Base-by-base conservation (phyloP, 2,113 vertebrate genomes). In the Vanacampus margaritifer region DNA sequence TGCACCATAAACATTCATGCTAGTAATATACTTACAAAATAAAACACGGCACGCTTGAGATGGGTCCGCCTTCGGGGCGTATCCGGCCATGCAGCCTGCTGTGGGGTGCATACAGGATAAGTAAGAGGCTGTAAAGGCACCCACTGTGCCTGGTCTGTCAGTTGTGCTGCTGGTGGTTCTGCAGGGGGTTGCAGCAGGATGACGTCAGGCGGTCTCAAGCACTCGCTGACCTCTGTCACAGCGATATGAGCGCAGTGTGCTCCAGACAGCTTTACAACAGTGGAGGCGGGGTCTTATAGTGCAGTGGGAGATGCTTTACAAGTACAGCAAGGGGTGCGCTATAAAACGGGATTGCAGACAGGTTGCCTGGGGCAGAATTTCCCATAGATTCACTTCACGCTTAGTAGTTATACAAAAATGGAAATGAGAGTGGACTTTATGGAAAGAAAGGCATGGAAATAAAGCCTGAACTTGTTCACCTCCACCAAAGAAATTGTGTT, bases 141-240 rank as follows among this genome's bases (percentile, higher is more conserved):
- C 39, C 39, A 72, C 76, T 65, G 61, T 69, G 0, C 54, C 48
- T 51, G 32, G 76, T 78, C 81, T 14, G 67, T 71, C 77, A 74
- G 70, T 74, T 69, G 64, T 72, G 76, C 78, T 75, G 79, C 72
- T 72, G 79, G 71, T 80, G 72, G 72, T 79, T 77, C 84, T 86
- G 81, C 67, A 53, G 77, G 78, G 79, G 78, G 80, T 78, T 87
- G 86, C 82, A 80, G 88, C 82, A 85, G 76, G 75, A 86, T 90
- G 83, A 88, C 87, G 85, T 90, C 85, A 87, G 65, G 79, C 64
- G 9, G 56, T 71, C 80, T 84, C 68, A 61, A 87, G 86, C 87
- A 90, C 87, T 86, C 79, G 2, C 67, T 91, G 87, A 91, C 89
- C 91, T 89, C 88, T 89, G 86, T 81, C 75, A 82, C 75, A 75